phyloP scores from a whole-genome alignment of 2,113 vertebrate species.

The Cacatua alba region DNA sequence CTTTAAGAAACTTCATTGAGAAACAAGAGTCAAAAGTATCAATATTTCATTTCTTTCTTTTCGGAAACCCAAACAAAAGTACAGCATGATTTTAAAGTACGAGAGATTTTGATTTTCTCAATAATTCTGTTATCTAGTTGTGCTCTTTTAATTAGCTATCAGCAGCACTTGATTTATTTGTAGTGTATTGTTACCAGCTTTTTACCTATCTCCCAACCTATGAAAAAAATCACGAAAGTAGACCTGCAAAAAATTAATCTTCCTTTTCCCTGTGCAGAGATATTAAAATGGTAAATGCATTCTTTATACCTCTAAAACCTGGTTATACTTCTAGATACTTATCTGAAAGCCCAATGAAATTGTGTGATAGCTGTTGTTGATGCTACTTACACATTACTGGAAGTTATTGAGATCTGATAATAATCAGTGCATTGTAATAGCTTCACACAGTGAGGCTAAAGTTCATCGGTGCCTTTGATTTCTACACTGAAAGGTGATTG shows the following conservation, averaged over 20 bases:
- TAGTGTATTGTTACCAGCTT: background rate
- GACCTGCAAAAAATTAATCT: conserved; percentile 54
- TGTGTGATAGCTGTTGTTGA: conserved; percentile 27
- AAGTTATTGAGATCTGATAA: conserved; percentile 22
- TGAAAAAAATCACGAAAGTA: conserved; percentile 37
- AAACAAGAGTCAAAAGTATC: background rate
- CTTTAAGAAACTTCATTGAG: background rate
- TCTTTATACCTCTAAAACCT: conserved; percentile 22
- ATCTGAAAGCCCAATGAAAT: conserved; percentile 44
- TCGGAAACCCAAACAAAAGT: background rate
- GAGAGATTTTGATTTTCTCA: background rate
- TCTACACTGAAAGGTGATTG: background rate
- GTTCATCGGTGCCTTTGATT: background rate
- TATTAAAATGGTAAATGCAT: conserved; percentile 62
- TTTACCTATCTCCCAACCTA: background rate
- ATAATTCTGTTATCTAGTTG: background rate
- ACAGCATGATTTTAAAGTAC: background rate
- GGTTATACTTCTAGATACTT: conserved; percentile 28
- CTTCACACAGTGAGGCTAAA: background rate
- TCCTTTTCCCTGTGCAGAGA: conserved; percentile 21
- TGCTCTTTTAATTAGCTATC: conserved; percentile 44
- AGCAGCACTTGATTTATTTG: conserved; percentile 35
- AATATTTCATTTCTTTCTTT: background rate
- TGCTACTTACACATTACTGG: background rate
- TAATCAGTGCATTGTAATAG: background rate